A percentile compares a stretch with the other conserved stretches of the same genome.
Conservation (phyloP, 2,113 vertebrate genomes). For the Menidia beryllina region DNA sequence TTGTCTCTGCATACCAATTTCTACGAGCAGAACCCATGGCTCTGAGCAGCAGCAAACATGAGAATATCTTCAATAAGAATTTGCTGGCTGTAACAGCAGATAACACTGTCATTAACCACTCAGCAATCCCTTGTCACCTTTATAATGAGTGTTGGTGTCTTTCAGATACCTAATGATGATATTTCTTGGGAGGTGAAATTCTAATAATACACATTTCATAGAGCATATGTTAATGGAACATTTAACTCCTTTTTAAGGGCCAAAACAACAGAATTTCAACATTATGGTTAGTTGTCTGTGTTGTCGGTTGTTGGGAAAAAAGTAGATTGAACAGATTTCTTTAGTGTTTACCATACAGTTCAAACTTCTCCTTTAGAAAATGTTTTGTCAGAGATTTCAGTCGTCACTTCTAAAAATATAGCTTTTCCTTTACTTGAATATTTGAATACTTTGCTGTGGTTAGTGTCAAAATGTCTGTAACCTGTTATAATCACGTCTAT, state of each 20-base stretch:
- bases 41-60: slow-evolving; percentile 32
- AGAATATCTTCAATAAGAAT: slow-evolving; percentile 18
- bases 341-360: too few species aligned
- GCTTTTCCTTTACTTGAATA: too few species aligned
- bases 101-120: slow-evolving; percentile 32
- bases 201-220: neutral
- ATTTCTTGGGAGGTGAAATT: slow-evolving; percentile 21
- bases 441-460: too few species aligned
- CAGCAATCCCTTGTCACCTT: slow-evolving; percentile 1
- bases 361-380: too few species aligned
- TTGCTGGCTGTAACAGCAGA: slow-evolving; percentile 32
- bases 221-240: neutral
- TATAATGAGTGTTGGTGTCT: neutral
- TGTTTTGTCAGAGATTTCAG: too few species aligned
- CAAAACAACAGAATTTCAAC: neutral
- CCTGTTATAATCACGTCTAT: too few species aligned
- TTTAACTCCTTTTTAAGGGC: neutral
- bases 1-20: slow-evolving; percentile 47
- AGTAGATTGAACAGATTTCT: too few species aligned
- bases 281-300: too few species aligned
- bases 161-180: slow-evolving; percentile 1
- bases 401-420: too few species aligned
- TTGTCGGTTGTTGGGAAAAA: neutral
- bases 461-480: too few species aligned
- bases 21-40: slow-evolving; percentile 29